Conservation (phyloP, 2,888 invertebrate species). For the Aquatica leii region DNA sequence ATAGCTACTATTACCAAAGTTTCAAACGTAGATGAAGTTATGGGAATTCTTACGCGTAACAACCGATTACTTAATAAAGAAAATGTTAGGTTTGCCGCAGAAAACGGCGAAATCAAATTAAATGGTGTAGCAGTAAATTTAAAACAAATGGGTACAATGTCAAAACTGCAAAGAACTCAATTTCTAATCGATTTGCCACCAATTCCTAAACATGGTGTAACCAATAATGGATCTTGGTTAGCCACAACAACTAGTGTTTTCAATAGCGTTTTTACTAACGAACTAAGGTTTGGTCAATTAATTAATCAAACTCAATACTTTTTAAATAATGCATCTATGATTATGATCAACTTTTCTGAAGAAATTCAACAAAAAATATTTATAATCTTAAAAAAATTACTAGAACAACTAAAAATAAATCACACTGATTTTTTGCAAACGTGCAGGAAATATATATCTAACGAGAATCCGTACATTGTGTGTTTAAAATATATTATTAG, state of each 20-base stretch:
- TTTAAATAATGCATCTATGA: background rate
- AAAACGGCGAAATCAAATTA: conserved; percentile 48
- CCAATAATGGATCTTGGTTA: no score
- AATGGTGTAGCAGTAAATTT: conserved; percentile 51
- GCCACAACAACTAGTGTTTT: no score
- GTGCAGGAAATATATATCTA: conserved; percentile 17
- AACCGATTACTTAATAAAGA: conserved; percentile 66
- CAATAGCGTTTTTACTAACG: no score
- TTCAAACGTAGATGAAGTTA: conserved; percentile 65
- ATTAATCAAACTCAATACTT: background rate
- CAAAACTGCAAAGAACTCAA: conserved; percentile 42
- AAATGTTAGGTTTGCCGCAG: conserved; percentile 53
- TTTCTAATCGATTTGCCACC: conserved; percentile 40
- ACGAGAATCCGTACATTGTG: conserved; percentile 12
- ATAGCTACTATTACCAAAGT: conserved; percentile 65
- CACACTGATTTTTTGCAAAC: background rate
- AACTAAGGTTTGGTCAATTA: no score
- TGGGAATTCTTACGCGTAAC: conserved; percentile 64
- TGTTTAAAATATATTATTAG: conserved; percentile 21
- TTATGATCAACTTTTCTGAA: conserved; percentile 14
- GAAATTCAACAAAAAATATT: conserved; percentile 28
- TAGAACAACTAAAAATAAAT: conserved; percentile 10
- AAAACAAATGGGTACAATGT: conserved; percentile 46
- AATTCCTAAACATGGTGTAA: conserved; percentile 13
- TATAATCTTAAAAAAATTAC: conserved; percentile 21